Base-by-base conservation (phyloP, 2,888 invertebrate genomes). In the Argyra leucocephala region DNA sequence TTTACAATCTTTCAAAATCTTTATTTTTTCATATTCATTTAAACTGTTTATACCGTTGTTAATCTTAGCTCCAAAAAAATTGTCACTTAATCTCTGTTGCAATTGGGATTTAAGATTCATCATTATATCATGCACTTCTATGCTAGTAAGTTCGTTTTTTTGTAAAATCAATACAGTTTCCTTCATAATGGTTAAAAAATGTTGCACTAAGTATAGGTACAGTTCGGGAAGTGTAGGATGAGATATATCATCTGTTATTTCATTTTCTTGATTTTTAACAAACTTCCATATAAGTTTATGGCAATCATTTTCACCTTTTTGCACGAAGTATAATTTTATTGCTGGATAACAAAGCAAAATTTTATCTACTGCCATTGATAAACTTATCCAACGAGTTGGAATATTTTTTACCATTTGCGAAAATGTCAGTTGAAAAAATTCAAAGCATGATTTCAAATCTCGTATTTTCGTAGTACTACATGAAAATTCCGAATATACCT, bases 371-470 rank as follows among this genome's bases (percentile, higher is more conserved):
- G 37, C 62, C 31, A 31, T 62, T 48, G 62, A 62, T 36, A 62
- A 22, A 48, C 62, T 62, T 22, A 62, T 62, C 62, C 62, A 62
- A 37, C 62, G 22, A 62, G 62, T 62, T 37, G 62, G 37, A 37
- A 48, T 62, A 31, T 37, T 37, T 36, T 37, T 62, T 62, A 62
- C 22, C 22, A 62, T 36, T 37, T 62, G 48, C 24, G 48, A 62
- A 62, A 36, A 48, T 62, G 22, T 22, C 22, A 62, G 62, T 10
- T 69, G 64, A 26, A 71, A 63, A 65, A 69, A 69, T n/a, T 61
- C 61, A 61, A 61, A 61, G 31, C 61, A 61, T 18, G 61, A 61
- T 61, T 61, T 61, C 31, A 61, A 61, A 26, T 61, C 61, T 61
- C 61, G 6, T 37, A 62, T 31, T 62, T 22, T 62, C 10, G 62